Evolutionary conservation across 2,113 vertebrate species (phyloP).

Genomic region (Amia ocellicauda): DNA sequence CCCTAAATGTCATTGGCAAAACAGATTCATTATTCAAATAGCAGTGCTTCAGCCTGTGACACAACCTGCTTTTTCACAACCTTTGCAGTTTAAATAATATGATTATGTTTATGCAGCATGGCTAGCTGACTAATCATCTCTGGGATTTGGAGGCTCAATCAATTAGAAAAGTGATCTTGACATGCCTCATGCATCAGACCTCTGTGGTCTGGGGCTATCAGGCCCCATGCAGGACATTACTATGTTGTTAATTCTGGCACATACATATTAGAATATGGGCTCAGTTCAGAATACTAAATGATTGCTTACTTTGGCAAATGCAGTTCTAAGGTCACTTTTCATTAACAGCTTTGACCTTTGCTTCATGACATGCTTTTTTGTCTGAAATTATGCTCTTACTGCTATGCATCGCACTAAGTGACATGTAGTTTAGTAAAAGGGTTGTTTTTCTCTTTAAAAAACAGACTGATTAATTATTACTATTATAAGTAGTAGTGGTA

Average conservation of each 20-base stretch:
- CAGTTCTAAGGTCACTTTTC: not conserved
- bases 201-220: not conserved
- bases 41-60: too few species aligned
- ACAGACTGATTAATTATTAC: too few species aligned
- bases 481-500: too few species aligned
- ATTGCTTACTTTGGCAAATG: not conserved
- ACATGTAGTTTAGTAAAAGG: too few species aligned
- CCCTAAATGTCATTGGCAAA: too few species aligned
- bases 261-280: not conserved
- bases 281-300: not conserved
- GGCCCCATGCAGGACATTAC: constrained; percentile 1
- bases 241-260: not conserved
- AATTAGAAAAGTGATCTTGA: constrained; percentile 1
- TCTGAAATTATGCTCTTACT: too few species aligned
- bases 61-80: too few species aligned
- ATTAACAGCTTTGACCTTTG: not conserved
- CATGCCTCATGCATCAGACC: not conserved
- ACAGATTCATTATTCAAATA: too few species aligned
- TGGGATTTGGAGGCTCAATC: not conserved
- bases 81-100: not conserved
- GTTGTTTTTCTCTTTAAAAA: too few species aligned
- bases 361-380: not conserved
- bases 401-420: too few species aligned
- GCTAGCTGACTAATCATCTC: constrained; percentile 8
- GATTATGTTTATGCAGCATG: not conserved